Percentiles rank a stretch among this genome's conserved stretches.
phyloP scores from a whole-genome alignment of 2,797 vertebrate species.

The Ptychobarbus kaznakovi region DNA sequence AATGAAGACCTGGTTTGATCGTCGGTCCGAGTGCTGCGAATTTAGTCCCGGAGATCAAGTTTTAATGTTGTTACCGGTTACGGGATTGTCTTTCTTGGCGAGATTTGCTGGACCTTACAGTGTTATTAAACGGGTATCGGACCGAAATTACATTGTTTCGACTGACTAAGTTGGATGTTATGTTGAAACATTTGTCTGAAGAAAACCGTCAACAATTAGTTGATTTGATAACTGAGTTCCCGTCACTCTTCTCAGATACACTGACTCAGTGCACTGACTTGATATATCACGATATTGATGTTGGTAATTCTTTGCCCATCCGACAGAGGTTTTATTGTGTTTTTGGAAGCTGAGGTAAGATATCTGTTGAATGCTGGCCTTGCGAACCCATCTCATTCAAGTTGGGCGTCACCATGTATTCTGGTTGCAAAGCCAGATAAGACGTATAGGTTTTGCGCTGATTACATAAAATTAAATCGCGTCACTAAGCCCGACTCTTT shows the following conservation, averaged over 20 bases:
- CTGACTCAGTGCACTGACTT: background rate
- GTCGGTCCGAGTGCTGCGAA: background rate
- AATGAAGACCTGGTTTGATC: constrained; percentile 4
- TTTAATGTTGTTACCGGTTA: background rate
- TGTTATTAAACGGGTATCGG: background rate
- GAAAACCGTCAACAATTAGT: background rate
- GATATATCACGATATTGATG: constrained; percentile 5
- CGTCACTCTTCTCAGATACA: background rate
- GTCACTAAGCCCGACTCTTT: background rate
- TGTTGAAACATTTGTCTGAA: background rate
- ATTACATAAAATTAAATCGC: background rate
- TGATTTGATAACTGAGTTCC: background rate
- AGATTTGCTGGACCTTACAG: background rate
- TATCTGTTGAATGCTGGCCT: background rate
- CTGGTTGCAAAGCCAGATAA: background rate
- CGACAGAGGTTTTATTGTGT: background rate
- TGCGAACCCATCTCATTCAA: background rate
- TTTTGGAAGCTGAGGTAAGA: background rate
- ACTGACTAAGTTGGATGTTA: background rate
- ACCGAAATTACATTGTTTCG: background rate
- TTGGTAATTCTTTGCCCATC: background rate
- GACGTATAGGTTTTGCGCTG: background rate
- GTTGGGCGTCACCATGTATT: background rate
- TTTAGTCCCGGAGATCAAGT: constrained; percentile 16
- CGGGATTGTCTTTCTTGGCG: background rate